A percentile compares a stretch with the other conserved stretches of the same genome.
These are phyloP conservation scores for Limulus polyphemus DNA, from an alignment of 2,888 invertebrate genomes.

Conservation along the genomic window DNA sequence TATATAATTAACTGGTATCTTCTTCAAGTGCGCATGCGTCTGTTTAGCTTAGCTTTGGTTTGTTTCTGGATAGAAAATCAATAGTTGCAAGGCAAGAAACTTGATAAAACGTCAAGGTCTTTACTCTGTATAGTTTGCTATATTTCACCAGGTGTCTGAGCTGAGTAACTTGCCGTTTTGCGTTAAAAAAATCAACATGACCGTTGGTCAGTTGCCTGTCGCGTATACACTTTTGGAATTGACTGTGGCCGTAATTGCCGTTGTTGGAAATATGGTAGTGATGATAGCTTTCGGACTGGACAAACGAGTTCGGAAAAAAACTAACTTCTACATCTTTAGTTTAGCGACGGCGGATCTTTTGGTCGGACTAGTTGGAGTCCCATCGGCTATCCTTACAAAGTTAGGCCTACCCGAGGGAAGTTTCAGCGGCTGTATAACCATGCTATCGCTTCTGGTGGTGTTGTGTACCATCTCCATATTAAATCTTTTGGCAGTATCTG, in stretches of 20 bases:
- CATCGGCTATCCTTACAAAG: constrained; percentile 61
- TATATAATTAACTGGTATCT: no score
- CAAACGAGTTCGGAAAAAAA: constrained; percentile 60
- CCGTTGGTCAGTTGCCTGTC: no score
- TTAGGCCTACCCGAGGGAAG: constrained; percentile 58
- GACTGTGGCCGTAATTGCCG: constrained; percentile 64
- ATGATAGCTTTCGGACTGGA: constrained; percentile 71
- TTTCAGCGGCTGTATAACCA: constrained; percentile 70
- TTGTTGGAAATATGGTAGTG: constrained; percentile 73
- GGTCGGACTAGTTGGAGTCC: constrained; percentile 74
- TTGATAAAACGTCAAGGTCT: no score
- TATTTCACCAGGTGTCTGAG: no score
- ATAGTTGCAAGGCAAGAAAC: no score
- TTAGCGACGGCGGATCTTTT: constrained; percentile 75
- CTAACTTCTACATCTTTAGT: constrained; percentile 85
- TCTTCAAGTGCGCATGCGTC: no score
- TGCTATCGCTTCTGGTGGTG: constrained; percentile 69
- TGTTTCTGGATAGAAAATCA: no score
- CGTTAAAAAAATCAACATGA: no score
- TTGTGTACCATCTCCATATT: constrained; percentile 85
- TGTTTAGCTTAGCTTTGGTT: no score
- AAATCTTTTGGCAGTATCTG: constrained; percentile 76
- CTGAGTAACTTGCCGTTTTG: no score
- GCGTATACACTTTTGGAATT: constrained; percentile 64
- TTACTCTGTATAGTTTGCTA: no score